Evolutionary conservation across 2,113 vertebrate genomes (phyloP), one percentile per base, ranked within the genome.

Genomic region (Ibidorhyncha struthersii): DNA sequence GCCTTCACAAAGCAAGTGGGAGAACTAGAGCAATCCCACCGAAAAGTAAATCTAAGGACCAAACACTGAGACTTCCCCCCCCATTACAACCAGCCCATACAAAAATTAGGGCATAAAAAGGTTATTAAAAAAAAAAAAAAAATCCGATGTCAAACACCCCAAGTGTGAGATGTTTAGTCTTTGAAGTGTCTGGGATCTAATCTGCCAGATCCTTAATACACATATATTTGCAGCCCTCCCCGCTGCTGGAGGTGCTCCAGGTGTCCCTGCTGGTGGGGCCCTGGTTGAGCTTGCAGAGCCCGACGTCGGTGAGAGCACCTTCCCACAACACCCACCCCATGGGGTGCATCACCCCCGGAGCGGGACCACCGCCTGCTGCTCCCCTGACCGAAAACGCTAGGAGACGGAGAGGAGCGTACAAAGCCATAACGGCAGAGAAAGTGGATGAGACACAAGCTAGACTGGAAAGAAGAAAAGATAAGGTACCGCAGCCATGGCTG

Each of bases 341-440:
- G 14, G 62, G n/a, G 20, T 34, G 36, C 65, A n/a, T 18, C 53
- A 12, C 4, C 43, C 26, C 1, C 0, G 49, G 32, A 38, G 14
- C 4, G 4, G 56, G 47, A 40, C 34, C 17, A 1, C 72, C 49
- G 52, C 14, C 56, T 43, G 34, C 10, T 29, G 25, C 38, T 86
- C 32, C 53, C 55, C 49, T 62, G 52, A 16, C 53, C 16, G 3
- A 71, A 47, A 69, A 6, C 0, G 1, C 14, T 3, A 0, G 1
- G 19, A 45, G 50, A 6, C 5, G 8, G 34, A 47, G 45, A 79
- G 16, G 9, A 6, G 18, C 6, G 4, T 12, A 20, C 40, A 63
- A 73, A 61, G 18, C 19, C 36, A 12, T 9, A 73, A 40, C 1
- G 6, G 32, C 3, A 21, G 53, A 69, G 53, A n/a, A 50, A 17